phyloP scores from a whole-genome alignment of 2,888 invertebrate genomes.

The Lottia scabra region DNA sequence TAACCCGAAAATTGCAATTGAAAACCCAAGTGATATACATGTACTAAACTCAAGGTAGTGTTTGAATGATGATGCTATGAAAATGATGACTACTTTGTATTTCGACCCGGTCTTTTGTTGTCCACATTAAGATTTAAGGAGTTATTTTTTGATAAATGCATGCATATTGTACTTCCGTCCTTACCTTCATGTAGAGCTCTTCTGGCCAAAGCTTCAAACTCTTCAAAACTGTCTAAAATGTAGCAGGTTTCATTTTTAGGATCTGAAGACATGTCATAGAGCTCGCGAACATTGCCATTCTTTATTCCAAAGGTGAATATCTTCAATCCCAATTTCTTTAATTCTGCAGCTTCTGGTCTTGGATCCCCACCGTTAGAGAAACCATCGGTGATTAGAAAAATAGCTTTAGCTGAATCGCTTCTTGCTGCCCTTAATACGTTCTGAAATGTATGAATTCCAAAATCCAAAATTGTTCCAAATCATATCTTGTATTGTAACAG shows the following conservation, averaged over 20 bases:
- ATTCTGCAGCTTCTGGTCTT: slow-evolving; percentile 73
- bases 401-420: slow-evolving; percentile 72
- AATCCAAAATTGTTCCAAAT: too few relatives aligned
- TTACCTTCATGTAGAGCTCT: slow-evolving; percentile 78
- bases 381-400: slow-evolving; percentile 80
- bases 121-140: too few relatives aligned
- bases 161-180: too few relatives aligned
- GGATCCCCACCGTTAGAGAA: slow-evolving; percentile 81
- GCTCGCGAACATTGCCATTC: slow-evolving; percentile 75
- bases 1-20: too few relatives aligned
- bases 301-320: slow-evolving; percentile 75
- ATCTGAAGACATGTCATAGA: slow-evolving; percentile 76
- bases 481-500: too few relatives aligned
- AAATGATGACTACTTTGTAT: too few relatives aligned
- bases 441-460: slow-evolving; percentile 38
- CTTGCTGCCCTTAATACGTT: slow-evolving; percentile 61
- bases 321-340: slow-evolving; percentile 70
- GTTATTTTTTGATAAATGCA: too few relatives aligned
- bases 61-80: too few relatives aligned
- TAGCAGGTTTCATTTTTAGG: slow-evolving; percentile 77
- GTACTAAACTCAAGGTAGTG: too few relatives aligned
- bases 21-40: too few relatives aligned
- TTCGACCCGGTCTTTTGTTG: too few relatives aligned
- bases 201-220: slow-evolving; percentile 79
- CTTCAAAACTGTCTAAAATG: slow-evolving; percentile 77